These are phyloP conservation scores for Neolamprologus toae DNA, from an alignment of 2,113 vertebrate species.

Conservation along the genomic window DNA sequence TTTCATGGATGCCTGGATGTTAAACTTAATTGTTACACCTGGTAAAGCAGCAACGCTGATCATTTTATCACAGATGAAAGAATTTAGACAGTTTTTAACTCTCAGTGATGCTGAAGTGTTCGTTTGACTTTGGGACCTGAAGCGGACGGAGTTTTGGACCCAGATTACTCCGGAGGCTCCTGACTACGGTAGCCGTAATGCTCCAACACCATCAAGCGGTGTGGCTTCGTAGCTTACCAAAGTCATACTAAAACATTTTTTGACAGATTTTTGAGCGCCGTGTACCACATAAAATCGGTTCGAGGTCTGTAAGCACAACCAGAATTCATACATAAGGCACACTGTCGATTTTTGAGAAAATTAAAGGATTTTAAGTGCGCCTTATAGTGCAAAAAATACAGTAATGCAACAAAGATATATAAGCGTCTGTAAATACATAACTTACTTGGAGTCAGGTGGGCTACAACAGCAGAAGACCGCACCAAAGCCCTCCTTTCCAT, in stretches of 20 bases:
- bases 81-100: not conserved
- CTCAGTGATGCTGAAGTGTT: accelerated
- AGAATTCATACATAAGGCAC: not conserved
- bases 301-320: not conserved
- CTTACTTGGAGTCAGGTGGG: not conserved
- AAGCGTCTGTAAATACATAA: not conserved
- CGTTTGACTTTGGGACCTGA: accelerated
- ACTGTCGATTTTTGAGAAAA: not conserved
- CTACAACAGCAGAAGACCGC: not conserved
- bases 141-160: accelerated
- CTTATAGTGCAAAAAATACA: not conserved
- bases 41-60: accelerated
- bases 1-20: not conserved
- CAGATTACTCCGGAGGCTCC: not conserved
- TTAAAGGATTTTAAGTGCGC: not conserved
- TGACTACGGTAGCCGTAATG: not conserved
- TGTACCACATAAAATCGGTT: not conserved
- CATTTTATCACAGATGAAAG: not conserved
- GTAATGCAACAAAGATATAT: not conserved
- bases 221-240: accelerated
- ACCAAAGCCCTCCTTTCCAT: not conserved
- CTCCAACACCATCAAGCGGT: accelerated
- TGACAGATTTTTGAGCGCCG: not conserved
- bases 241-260: not conserved
- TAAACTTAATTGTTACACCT: not conserved